Conservation (phyloP, 2,113 vertebrate species). For the Opisthocomus hoazin region DNA sequence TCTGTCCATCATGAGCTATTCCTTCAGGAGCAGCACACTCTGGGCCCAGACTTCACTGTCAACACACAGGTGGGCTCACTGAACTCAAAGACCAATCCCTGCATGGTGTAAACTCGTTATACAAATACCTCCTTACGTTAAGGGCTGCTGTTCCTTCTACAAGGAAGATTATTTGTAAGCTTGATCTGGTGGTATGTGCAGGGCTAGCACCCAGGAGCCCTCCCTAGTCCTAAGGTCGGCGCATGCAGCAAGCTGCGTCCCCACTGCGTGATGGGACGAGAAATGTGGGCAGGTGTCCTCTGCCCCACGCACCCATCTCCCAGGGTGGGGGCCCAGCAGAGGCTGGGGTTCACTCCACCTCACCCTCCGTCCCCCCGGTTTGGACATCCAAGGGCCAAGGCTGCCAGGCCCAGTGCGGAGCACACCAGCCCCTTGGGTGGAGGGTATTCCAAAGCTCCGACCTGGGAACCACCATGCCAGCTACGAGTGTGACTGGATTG, state of each 20-base stretch:
- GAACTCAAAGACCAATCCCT: background rate
- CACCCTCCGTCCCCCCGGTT: background rate
- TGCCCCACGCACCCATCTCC: background rate
- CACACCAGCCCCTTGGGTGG: background rate
- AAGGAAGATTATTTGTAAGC: background rate
- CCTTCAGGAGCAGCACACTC: background rate
- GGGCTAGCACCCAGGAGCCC: background rate
- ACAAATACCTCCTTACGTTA: background rate
- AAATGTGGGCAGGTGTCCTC: background rate
- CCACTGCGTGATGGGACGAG: background rate
- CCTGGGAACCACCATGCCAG: fast-evolving
- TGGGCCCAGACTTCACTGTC: fast-evolving
- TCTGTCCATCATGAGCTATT: background rate
- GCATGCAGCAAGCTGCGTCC: fast-evolving
- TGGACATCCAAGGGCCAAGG: background rate
- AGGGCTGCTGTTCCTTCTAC: background rate
- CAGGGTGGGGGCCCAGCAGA: background rate
- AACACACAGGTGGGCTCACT: background rate
- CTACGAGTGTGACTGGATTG: background rate
- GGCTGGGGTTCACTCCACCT: background rate
- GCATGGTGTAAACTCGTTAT: background rate
- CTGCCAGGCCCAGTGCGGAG: background rate
- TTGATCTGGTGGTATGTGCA: background rate
- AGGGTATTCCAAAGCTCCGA: background rate
- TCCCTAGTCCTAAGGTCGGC: background rate